Evolutionary conservation across 2,797 vertebrate genomes (phyloP).

Genomic region (Scarus forsteni): DNA sequence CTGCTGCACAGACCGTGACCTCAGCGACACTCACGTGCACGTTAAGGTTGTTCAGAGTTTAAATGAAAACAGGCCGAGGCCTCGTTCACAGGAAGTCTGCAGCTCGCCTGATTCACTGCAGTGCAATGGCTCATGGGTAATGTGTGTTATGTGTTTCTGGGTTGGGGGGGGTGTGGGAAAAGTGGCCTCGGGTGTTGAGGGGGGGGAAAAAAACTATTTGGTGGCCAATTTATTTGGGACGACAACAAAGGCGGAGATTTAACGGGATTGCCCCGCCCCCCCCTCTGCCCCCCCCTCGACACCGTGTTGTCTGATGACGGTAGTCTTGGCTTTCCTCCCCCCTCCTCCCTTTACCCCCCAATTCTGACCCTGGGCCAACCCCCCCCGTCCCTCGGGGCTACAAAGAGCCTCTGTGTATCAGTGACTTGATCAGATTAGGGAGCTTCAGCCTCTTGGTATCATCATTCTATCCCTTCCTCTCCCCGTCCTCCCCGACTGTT

Average conservation of each 20-base stretch:
- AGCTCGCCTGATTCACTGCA: constrained; percentile 8
- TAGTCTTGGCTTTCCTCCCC: constrained; percentile 35
- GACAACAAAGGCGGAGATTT: constrained; percentile 47
- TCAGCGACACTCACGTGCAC: no score
- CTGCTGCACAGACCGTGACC: no score
- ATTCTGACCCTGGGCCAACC: constrained; percentile 15
- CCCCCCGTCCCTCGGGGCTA: constrained; percentile 10
- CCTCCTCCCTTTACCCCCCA: background rate
- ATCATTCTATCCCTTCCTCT: constrained; percentile 50
- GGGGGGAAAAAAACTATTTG: constrained; percentile 24
- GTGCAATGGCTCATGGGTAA: constrained; percentile 62
- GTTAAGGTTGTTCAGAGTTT: no score
- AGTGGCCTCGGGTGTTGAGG: constrained; percentile 2
- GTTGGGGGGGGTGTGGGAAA: constrained; percentile 22
- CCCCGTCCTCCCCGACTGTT: constrained; percentile 25
- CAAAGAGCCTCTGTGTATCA: constrained; percentile 70
- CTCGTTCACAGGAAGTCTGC: constrained; percentile 57
- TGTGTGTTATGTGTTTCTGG: constrained; percentile 26
- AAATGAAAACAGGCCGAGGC: background rate
- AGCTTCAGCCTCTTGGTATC: constrained; percentile 55
- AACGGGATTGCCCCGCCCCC: background rate
- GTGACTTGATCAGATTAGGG: constrained; percentile 71
- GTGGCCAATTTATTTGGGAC: constrained; percentile 70
- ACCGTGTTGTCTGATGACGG: constrained; percentile 27
- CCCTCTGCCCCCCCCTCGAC: background rate